These are phyloP conservation scores for Antheraea yamamai DNA, from an alignment of 2,888 invertebrate genomes.

Conservation along the genomic window DNA sequence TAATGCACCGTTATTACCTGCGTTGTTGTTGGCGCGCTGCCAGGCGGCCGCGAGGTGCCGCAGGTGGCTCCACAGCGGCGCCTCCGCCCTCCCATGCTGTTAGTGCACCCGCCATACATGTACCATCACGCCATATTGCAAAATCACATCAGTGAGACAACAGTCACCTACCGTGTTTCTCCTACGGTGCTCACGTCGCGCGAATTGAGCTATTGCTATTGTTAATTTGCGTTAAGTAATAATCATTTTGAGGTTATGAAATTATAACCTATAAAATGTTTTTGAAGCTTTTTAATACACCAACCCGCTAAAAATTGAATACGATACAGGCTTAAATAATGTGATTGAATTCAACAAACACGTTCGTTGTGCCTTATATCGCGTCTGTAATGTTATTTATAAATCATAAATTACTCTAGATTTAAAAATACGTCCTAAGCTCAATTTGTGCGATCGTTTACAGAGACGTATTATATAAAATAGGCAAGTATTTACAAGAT, in stretches of 20 bases:
- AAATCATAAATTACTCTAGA: neutral
- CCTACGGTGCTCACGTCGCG: conserved; percentile 29
- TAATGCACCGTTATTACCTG: conserved; percentile 48
- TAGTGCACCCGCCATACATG: conserved; percentile 73
- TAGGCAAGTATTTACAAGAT: conserved; percentile 29
- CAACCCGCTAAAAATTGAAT: neutral
- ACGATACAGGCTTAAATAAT: neutral
- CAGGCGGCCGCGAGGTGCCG: conserved; percentile 66
- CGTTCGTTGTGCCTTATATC: neutral
- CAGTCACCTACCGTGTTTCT: conserved; percentile 15
- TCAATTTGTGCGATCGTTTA: conserved; percentile 49
- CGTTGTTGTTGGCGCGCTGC: conserved; percentile 44
- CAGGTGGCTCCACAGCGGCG: conserved; percentile 77
- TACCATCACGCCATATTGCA: conserved; percentile 46
- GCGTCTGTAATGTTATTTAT: neutral
- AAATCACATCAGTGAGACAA: conserved; percentile 27
- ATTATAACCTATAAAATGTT: conserved; percentile 4
- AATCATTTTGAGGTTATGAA: neutral
- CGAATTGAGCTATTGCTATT: conserved; percentile 35
- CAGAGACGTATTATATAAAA: conserved; percentile 6
- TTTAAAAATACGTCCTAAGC: conserved; percentile 24
- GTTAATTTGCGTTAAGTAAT: conserved; percentile 12
- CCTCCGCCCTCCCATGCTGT: conserved; percentile 83
- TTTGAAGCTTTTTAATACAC: neutral
- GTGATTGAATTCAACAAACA: neutral